Base-by-base conservation (phyloP, 2,888 invertebrate genomes). In the Cephalotes varians region DNA sequence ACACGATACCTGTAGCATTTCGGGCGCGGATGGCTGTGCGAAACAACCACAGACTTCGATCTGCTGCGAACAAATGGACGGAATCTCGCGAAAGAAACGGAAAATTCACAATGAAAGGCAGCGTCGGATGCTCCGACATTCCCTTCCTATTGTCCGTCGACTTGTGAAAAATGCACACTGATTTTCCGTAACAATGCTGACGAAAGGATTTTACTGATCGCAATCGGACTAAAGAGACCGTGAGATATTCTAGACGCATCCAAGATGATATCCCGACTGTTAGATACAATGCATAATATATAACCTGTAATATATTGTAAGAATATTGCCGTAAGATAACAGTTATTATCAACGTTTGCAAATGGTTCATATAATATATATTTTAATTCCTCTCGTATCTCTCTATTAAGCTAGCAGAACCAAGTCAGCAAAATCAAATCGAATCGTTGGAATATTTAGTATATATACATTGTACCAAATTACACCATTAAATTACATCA, bases 101-200 rank as follows among this genome's bases (percentile, higher is more conserved):
- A 83, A 87, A 90, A 90, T 90, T 89, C 88, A 90, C 88, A 90
- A 89, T 90, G 83, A 87, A 74, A 82, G 44, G 74, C 80, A 79
- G 83, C 82, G 64, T 74, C 85, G 85, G 90, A 83, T 88, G 87
- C 83, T 72, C 60, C 83, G 60, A 40, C 86, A 81, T 77, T 89
- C 86, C 81, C 69, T 85, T 65, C 77, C 89, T 71, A 89, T 89
- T 89, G 89, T 89, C 84, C 89, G 84, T 44, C 84, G 90, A 85
- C 87, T 90, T 87, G 89, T 89, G 89, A 89, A 90, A 89, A 89
- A 89, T 89, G 90, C 88, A 85, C 90, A 79, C 89, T 90, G 89
- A 89, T 89, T 89, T 89, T 87, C 90, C 89, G 89, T 89, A 89
- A 89, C 89, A 89, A 89, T 89, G 87, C 89, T 85, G 90, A 88